Base-by-base conservation (phyloP, 2,888 invertebrate genomes). In the Halocaridina rubra region DNA sequence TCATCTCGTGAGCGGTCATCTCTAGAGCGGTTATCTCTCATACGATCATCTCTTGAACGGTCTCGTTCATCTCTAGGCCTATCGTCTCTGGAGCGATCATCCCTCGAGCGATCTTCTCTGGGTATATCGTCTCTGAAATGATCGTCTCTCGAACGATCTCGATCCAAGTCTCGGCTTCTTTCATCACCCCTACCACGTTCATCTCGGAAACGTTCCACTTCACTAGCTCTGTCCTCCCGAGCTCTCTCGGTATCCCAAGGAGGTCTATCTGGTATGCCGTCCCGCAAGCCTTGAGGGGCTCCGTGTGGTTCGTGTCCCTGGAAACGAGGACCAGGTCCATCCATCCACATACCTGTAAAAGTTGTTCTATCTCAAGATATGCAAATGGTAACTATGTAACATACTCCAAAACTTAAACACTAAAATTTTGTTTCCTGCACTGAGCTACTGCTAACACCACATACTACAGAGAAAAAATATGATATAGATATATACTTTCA, bases 271-370 rank as follows among this genome's bases (percentile, higher is more conserved):
- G 74, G 74, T n/a, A 74, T 71, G 22, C 82, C 76, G 61, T 76
- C 76, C 24, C 76, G 57, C 10, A 57, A 33, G 30, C 27, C 82
- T 5, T 74, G 74, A 27, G 67, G 67, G 16, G 71, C 80, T 57
- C 80, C 80, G 32, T 71, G 80, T 19, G 77, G 78, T 22, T 82
- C 82, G 59, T 82, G 82, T n/a, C 78, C 82, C 30, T 59, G 82
- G 75, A 84, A 80, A 64, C 84, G 69, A 27, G 84, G 84, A 19
- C 78, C 84, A 22, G 84, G 84, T 4, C 79, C 84, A 16, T 84
- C 84, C 75, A 84, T 46, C 84, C 84, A 84, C 78, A 84, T 64
- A 75, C 84, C 84, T 84, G 84, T 46, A 46, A 64, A 78, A 78
- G 78, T 67, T 67, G 39, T 24, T 24, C 46, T 16, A 59, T 78